phyloP scores from a whole-genome alignment of 2,113 vertebrate species.

The Melanerpes formicivorus region DNA sequence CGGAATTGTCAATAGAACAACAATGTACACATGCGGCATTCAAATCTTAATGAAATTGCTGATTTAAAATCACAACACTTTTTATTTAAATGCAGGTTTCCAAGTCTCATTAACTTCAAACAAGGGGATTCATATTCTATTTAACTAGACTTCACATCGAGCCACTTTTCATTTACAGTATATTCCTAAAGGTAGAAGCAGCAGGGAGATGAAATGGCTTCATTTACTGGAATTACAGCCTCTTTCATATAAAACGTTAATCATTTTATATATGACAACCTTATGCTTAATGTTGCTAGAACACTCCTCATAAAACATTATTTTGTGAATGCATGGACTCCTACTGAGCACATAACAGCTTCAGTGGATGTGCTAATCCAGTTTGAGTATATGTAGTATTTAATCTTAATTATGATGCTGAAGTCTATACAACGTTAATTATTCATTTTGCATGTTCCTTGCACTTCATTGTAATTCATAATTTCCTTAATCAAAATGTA shows the following conservation, averaged over 20 bases:
- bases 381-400: conserved; percentile 79
- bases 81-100: conserved; percentile 44
- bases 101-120: conserved; percentile 74
- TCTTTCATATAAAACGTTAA: conserved; percentile 80
- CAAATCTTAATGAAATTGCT: conserved; percentile 32
- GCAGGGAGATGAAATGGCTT: conserved; percentile 80
- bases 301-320: conserved; percentile 78
- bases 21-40: background rate
- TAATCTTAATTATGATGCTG: conserved; percentile 83
- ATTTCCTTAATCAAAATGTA: conserved; percentile 82
- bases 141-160: conserved; percentile 75
- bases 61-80: conserved; percentile 53
- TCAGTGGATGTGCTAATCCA: conserved; percentile 80
- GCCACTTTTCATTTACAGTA: conserved; percentile 75
- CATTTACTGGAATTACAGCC: conserved; percentile 80
- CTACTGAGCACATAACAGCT: conserved; percentile 75
- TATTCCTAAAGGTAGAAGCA: conserved; percentile 79
- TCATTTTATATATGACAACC: conserved; percentile 84
- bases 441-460: conserved; percentile 81
- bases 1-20: background rate
- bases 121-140: conserved; percentile 71
- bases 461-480: conserved; percentile 79
- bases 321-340: conserved; percentile 76
- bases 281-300: conserved; percentile 81
- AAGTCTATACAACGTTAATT: conserved; percentile 83